Conservation (phyloP, 2,888 invertebrate genomes). For the Caenorhabditis japonica region DNA sequence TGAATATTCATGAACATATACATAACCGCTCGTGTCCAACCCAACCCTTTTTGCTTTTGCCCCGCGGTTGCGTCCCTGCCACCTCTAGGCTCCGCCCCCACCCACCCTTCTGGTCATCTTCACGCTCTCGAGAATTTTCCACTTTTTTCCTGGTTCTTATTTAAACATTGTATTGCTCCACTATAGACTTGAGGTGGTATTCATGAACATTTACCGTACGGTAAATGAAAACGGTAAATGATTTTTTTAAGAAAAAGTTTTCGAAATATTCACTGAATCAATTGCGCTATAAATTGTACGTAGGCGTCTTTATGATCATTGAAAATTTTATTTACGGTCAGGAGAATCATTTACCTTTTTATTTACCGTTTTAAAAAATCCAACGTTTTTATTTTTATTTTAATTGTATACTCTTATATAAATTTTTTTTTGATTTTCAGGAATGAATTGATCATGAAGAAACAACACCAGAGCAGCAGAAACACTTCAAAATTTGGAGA, state of each 20-base stretch:
- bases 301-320: no score
- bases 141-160: conserved; percentile 11
- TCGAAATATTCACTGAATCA: no score
- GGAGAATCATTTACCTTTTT: no score
- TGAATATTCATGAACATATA: conserved; percentile 59
- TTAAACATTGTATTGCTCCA: no score
- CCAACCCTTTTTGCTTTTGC: conserved; percentile 40
- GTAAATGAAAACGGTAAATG: no score
- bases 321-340: no score
- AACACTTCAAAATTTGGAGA: conserved; percentile 1
- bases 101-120: conserved; percentile 32
- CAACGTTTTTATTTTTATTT: background rate
- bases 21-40: conserved; percentile 38
- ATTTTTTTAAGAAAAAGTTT: no score
- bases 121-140: conserved; percentile 15
- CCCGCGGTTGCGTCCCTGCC: conserved; percentile 6
- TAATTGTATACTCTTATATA: background rate
- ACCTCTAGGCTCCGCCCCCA: conserved; percentile 23
- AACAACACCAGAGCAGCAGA: conserved; percentile 6
- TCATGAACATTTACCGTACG: no score
- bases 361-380: no score
- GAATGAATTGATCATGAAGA: conserved; percentile 24
- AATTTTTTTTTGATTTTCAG: conserved; percentile 1
- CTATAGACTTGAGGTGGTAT: no score
- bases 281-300: no score